Evolutionary conservation across 2,113 vertebrate species (phyloP), one percentile per base, ranked within the genome.

Genomic region (Nyctereutes procyonoides): DNA sequence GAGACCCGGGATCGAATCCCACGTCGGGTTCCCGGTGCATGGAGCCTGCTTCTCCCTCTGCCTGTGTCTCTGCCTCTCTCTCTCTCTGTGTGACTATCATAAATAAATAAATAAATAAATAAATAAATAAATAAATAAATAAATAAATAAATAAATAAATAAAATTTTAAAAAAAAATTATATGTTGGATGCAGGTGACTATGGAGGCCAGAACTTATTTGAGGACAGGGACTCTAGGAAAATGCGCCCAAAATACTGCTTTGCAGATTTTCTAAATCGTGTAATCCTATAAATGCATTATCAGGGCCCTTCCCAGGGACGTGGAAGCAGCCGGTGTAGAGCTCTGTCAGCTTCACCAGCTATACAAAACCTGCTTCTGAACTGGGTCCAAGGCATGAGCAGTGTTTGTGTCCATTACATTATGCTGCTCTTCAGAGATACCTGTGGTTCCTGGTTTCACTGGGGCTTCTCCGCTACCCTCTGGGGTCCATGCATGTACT

Each of bases 401-500:
- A 2, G 14, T 43, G 2, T 32, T 38, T 30, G 22, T 30, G 60
- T 2, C 30, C 12, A 4, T 58, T 67, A 43, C 8, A 8, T 48
- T 17, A 12, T 2, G 19, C 60, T 58, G n/a, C 5, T 26, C 48
- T 48, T 65, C 30, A 67, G 8, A n/a, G 71, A 58, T 14, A n/a
- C 8, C 71, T 65, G 8, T 86, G 74, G 22, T 3, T 80, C 73
- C 62, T 35, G 92, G 56, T 19, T 69, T 58, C 84, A 9, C 32
- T 38, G 65, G 51, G n/a, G 51, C 26, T 17, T 55, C 28, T 3
- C 1, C 26, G 9, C 51, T 28, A 14, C 35, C 73, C 26, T 51
- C 12, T 12, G 53, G 43, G 51, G n/a, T 58, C 10, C 11, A 2
- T 0, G 20, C 11, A 2, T 0, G 20, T 10, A 26, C 26, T 38